Evolutionary conservation across 2,113 vertebrate genomes (phyloP).

Genomic region (Falcunculus frontatus): DNA sequence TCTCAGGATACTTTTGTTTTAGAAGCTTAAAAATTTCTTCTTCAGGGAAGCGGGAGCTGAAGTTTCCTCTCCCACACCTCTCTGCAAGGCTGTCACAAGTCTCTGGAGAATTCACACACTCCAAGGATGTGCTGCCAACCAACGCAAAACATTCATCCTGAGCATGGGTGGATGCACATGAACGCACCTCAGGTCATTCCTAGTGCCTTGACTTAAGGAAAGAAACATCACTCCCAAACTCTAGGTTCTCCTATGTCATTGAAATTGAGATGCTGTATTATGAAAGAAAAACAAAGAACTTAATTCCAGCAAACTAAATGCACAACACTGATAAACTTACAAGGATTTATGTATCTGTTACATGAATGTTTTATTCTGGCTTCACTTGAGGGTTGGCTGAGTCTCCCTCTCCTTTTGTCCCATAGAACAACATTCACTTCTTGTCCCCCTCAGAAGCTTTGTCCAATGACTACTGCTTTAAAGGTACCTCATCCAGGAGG

Average conservation of each 20-base stretch:
- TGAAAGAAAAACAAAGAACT: not conserved
- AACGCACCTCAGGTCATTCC: not conserved
- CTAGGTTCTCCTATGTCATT: not conserved
- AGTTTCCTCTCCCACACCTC: not conserved
- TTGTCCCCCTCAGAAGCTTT: not conserved
- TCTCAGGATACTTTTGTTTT: not conserved
- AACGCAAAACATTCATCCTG: accelerated
- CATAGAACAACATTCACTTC: not conserved
- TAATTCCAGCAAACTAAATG: not conserved
- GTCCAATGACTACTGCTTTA: not conserved
- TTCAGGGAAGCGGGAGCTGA: not conserved
- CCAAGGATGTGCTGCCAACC: not conserved
- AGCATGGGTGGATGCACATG: not conserved
- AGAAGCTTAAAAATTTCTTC: not conserved
- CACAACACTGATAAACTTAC: not conserved
- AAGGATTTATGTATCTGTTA: not conserved
- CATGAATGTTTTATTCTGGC: not conserved
- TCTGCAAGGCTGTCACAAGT: not conserved
- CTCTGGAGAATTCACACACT: not conserved
- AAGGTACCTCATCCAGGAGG: not conserved
- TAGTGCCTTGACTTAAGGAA: not conserved
- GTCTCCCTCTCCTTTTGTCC: not conserved
- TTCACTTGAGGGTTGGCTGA: not conserved
- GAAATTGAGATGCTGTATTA: not conserved
- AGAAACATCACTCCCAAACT: not conserved